Percentiles rank a stretch among this genome's conserved stretches.
Evolutionary conservation across 2,888 invertebrate genomes (phyloP).

Genomic region (Hyles lineata): DNA sequence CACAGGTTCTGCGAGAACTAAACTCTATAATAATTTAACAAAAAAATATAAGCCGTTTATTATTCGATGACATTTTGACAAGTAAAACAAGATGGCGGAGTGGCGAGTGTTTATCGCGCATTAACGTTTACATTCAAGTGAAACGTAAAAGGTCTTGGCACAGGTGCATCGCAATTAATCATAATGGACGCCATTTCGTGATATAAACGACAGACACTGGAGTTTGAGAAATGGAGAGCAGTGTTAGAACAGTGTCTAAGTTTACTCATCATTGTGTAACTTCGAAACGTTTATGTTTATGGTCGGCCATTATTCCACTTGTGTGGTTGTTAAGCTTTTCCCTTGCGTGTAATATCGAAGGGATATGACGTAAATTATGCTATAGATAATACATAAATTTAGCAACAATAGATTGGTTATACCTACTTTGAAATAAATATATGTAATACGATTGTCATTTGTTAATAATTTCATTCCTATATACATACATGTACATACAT

Average conservation of each 20-base stretch:
- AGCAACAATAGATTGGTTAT: too few species aligned
- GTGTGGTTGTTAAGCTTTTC: background rate
- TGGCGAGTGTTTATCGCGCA: background rate
- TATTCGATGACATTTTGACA: conserved; percentile 18
- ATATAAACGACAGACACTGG: conserved; percentile 17
- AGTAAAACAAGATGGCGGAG: conserved; percentile 17
- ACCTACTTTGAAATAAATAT: too few species aligned
- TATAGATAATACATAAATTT: too few species aligned
- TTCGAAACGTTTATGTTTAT: background rate
- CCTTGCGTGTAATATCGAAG: too few species aligned
- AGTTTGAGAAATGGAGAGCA: conserved; percentile 21
- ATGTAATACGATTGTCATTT: too few species aligned
- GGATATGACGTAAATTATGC: too few species aligned
- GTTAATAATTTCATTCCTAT: too few species aligned
- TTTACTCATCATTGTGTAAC: background rate
- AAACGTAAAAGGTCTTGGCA: conserved; percentile 49
- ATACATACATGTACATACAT: too few species aligned
- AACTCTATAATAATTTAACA: background rate
- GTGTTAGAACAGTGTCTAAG: background rate
- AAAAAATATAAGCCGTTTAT: background rate
- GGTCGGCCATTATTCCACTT: background rate
- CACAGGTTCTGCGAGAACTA: background rate
- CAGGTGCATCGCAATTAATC: conserved; percentile 49
- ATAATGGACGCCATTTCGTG: conserved; percentile 29
- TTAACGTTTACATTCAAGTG: background rate